Base-by-base conservation (phyloP, 2,797 vertebrate genomes). In the Pristis pectinata region DNA sequence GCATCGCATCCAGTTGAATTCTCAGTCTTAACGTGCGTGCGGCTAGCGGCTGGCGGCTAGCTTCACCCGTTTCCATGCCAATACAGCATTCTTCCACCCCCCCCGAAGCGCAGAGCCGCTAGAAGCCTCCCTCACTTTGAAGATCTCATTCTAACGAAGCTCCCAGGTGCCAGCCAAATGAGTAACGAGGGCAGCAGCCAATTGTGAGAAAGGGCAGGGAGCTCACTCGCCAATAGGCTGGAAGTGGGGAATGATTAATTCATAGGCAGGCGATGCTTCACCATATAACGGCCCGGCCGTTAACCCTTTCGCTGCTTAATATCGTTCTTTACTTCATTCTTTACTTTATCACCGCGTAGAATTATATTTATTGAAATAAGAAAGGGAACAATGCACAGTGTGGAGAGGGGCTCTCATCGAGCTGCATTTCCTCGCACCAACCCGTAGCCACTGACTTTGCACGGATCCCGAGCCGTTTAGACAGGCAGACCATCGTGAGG, bases 21-120 rank as follows among this genome's bases (percentile, higher is more conserved):
- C 87, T 95, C 87, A 24, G 37, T 37, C 34, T 89, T 82, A 82
- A 37, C 13, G 77, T 91, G 95, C 17, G 8, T 37, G 15, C 11
- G 34, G 41, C 34, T 80, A 64, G 1, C 11, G 95, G 93, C 87
- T 95, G 92, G 1, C 11, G 95, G 93, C 87, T 95, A 92, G 70
- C 95, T 77, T 95, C 94, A 93, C 95, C 96, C 95, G 95, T 95
- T 95, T 96, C 95, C 95, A 95, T 95, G 95, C 96, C 95, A 74
- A 74, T 76, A 94, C 94, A 94, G 95, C 95, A 95, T 95, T 95
- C 76, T 94, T 95, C 76, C 94, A 80, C 95, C 93, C 91, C 93
- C 91, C 93, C 95, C 67, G 64, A 27, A 67, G 70, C 49, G 37
- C 92, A 7, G 13, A 10, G 15, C 89, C 83, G 1, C 49, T 0